Base-by-base conservation (phyloP, 2,888 invertebrate species). In the Brachylomia viminalis region DNA sequence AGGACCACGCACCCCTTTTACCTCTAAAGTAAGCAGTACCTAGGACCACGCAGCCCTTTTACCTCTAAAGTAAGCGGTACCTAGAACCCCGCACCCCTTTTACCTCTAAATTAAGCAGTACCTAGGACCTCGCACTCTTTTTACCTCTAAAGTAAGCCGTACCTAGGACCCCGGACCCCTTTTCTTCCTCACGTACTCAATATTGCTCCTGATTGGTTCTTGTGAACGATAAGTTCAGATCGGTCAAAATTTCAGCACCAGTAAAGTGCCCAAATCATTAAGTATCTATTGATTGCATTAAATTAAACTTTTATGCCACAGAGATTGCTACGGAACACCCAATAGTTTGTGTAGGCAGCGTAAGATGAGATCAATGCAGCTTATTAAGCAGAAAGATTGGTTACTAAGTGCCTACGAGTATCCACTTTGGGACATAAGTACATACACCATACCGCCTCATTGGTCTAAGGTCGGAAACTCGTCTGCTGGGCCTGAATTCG, bases 331-430 rank as follows among this genome's bases (percentile, higher is more conserved):
- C 7, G 30, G 42, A 77, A 62, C 64, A 64, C 56, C 49, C 56
- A 69, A 56, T n/a, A 64, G 15, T 30, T 47, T 38, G 17, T n/a
- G 20, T 56, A 7, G 30, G 30, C 30, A 23, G 56, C 33, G 56
- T 49, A 77, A 64, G 4, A 54, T 56, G 66, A 66, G 54, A 49
- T 42, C 42, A 30, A 81, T 15, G 7, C 47, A 27, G 15, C 20
- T 23, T 23, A 49, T 27, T 52, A 30, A 42, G 38, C 15, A 61
- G 1, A 33, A 27, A 17, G 27, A 66, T 69, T 27, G 10, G 33
- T 52, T 68, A 15, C n/a, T 17, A 56, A 38, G 15, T 77, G 47
- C 42, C 15, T n/a, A 49, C 10, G 15, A 49, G 49, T 8, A 76
- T 20, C 42, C 45, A n/a, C 20, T 73, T 73, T 38, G 2, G 54